phyloP scores from a whole-genome alignment of 1,140 invertebrate species.

The Heliconius congener region DNA sequence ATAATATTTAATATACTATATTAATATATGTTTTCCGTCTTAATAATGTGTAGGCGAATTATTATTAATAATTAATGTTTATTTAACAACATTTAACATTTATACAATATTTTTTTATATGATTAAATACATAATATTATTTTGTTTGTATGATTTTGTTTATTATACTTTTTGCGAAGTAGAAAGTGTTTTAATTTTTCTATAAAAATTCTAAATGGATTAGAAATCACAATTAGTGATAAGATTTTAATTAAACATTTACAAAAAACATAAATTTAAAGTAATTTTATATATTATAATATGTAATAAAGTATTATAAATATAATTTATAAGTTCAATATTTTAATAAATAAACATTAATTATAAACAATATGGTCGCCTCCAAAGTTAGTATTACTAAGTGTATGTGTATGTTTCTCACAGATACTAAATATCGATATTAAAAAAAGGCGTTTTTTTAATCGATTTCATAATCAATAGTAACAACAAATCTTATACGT shows the following conservation, averaged over 20 bases:
- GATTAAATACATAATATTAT: too few species aligned
- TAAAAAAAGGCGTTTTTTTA: background rate
- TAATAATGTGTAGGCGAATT: background rate
- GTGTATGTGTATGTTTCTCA: background rate
- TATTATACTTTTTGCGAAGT: too few species aligned
- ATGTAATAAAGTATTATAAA: background rate
- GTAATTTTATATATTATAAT: too few species aligned
- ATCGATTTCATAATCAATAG: background rate
- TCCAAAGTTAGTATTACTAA: background rate
- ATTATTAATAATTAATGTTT: conserved; percentile 5
- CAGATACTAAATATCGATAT: background rate
- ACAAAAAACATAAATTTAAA: too few species aligned
- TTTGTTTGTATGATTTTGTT: too few species aligned
- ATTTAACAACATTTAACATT: background rate
- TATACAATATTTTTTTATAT: background rate
- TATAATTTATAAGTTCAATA: background rate
- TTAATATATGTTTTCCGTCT: background rate
- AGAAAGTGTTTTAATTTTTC: too few species aligned
- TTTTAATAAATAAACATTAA: background rate
- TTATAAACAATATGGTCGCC: background rate
- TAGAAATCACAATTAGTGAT: too few species aligned
- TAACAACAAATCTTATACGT: conserved; percentile 5
- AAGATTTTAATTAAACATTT: too few species aligned
- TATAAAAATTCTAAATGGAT: too few species aligned
- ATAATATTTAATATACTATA: background rate